Evolutionary conservation across 2,888 invertebrate genomes (phyloP).

Genomic region (Camponotus fellah): DNA sequence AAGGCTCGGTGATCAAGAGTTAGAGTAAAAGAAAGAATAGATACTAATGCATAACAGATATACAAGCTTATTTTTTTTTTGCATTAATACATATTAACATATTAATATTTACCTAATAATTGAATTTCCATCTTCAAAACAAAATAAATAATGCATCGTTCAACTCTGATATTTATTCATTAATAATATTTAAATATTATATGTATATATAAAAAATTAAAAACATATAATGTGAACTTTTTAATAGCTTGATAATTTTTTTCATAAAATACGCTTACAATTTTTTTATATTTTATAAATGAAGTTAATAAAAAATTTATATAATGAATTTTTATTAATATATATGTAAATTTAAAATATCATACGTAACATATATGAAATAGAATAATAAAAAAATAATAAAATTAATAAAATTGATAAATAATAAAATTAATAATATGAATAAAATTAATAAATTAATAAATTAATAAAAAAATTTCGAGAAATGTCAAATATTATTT

Average conservation of each 20-base stretch:
- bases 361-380: background rate
- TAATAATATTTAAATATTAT: background rate
- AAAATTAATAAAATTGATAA: too few species aligned
- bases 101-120: background rate
- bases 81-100: background rate
- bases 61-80: background rate
- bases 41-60: background rate
- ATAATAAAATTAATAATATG: too few species aligned
- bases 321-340: too few species aligned
- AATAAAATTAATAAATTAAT: too few species aligned
- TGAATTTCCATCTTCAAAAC: background rate
- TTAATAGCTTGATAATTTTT: background rate
- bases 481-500: background rate
- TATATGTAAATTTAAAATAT: background rate
- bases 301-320: background rate
- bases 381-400: too few species aligned
- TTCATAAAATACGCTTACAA: background rate
- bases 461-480: too few species aligned
- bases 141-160: background rate
- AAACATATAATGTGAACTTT: background rate
- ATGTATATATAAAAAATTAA: background rate
- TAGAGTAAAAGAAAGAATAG: background rate
- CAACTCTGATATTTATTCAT: background rate
- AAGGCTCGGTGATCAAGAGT: background rate
- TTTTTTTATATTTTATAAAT: background rate